Evolutionary conservation across 2,888 invertebrate genomes (phyloP).

Genomic region (Tetragonula carbonaria): DNA sequence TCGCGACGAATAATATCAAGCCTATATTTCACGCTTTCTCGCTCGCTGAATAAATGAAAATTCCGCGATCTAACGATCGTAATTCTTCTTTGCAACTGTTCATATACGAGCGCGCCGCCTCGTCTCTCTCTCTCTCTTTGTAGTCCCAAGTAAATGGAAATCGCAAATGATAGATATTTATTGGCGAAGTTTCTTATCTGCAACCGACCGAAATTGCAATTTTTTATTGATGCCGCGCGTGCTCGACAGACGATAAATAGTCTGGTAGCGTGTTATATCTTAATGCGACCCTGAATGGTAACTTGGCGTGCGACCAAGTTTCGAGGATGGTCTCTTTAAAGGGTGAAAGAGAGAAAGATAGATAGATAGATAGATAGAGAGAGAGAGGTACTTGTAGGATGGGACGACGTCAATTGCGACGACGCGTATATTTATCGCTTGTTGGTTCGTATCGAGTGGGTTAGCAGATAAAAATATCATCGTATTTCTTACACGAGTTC

Average conservation of each 20-base stretch:
- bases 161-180: not conserved
- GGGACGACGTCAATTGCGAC: conserved; percentile 39
- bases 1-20: too few relatives aligned
- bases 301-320: conserved; percentile 32
- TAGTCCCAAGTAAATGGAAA: not conserved
- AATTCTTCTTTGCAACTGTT: not conserved
- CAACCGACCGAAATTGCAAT: not conserved
- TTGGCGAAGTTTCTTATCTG: not conserved
- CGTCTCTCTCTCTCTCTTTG: not conserved
- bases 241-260: not conserved
- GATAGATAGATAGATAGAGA: not conserved
- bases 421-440: conserved; percentile 38
- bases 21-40: not conserved
- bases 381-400: conserved; percentile 31
- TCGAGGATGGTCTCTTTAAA: conserved; percentile 44
- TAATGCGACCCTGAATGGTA: conserved; percentile 1
- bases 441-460: not conserved
- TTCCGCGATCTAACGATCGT: not conserved
- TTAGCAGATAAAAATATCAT: conserved; percentile 41
- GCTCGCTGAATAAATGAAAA: not conserved
- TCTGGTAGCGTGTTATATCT: not conserved
- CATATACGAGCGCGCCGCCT: not conserved
- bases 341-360: not conserved
- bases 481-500: conserved; percentile 26
- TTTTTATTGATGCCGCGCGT: conserved; percentile 3